Evolutionary conservation across 2,797 vertebrate genomes (phyloP).

Genomic region (Micromesistius poutassou): DNA sequence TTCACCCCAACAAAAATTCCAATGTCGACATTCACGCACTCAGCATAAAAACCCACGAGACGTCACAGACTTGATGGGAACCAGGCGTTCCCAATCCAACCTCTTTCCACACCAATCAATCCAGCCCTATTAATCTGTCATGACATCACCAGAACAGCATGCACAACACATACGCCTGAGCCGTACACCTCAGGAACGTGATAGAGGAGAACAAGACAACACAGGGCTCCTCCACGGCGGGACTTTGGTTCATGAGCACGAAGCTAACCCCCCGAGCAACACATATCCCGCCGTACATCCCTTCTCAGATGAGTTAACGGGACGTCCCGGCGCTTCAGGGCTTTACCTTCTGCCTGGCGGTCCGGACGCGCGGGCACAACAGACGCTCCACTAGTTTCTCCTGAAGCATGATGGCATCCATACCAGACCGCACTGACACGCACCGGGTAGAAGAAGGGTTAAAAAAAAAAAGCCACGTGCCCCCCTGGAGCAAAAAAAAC

Average conservation of each 20-base stretch:
- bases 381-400: slow-evolving; percentile 92
- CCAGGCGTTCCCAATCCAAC: slow-evolving; percentile 10
- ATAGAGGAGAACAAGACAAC: slow-evolving; percentile 5
- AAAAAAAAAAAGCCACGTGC: slow-evolving; percentile 28
- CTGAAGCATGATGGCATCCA: slow-evolving; percentile 95
- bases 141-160: not conserved
- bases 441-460: slow-evolving; percentile 52
- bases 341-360: slow-evolving; percentile 86
- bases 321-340: slow-evolving; percentile 6
- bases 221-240: slow-evolving; percentile 2
- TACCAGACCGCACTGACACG: slow-evolving; percentile 61
- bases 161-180: not conserved
- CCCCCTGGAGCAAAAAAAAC: slow-evolving; percentile 18
- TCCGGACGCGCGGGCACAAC: slow-evolving; percentile 87
- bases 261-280: not conserved
- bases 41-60: not conserved
- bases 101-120: slow-evolving; percentile 12
- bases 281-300: not conserved
- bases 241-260: not conserved
- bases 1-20: not conserved
- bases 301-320: slow-evolving; percentile 1
- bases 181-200: not conserved
- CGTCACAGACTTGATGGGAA: not conserved
- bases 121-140: slow-evolving; percentile 29
- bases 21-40: not conserved